These are phyloP conservation scores for Epizoanthus rinbou DNA, from an alignment of 92 coral and sea anemone species.

Conservation along the genomic window DNA sequence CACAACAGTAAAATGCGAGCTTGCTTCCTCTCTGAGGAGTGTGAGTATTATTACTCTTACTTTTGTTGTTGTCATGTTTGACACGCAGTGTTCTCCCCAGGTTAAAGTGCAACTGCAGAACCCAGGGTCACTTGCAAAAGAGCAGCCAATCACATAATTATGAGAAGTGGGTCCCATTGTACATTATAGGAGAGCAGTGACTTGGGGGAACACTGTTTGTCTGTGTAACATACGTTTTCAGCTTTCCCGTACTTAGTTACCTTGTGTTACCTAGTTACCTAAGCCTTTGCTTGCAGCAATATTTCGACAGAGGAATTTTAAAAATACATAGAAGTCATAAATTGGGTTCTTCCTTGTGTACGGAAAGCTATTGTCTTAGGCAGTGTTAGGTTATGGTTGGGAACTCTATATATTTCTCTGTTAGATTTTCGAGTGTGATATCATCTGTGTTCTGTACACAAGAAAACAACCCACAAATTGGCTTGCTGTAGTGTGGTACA, in stretches of 20 bases:
- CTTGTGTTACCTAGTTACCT: not conserved
- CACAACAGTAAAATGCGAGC: constrained; percentile 27
- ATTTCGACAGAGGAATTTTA: not conserved
- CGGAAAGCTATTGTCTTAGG: too few species aligned
- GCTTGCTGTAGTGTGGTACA: too few species aligned
- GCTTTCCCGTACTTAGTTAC: not conserved
- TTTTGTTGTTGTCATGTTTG: constrained; percentile 37
- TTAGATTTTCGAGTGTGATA: too few species aligned
- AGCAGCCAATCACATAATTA: too few species aligned
- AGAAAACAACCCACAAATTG: too few species aligned
- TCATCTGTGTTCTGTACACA: too few species aligned
- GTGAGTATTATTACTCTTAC: constrained; percentile 81
- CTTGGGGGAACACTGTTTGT: constrained; percentile 10
- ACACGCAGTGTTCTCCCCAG: not conserved
- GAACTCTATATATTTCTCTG: too few species aligned
- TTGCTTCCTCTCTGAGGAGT: constrained; percentile 68
- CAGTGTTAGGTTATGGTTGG: too few species aligned
- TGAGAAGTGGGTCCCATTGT: too few species aligned
- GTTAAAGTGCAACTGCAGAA: not conserved
- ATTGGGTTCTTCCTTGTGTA: too few species aligned
- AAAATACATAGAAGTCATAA: not conserved
- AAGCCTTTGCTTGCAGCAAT: not conserved
- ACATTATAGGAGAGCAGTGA: not conserved
- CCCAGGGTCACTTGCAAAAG: too few species aligned
- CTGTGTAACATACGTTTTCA: not conserved